Percentiles rank a stretch among this genome's conserved stretches.
These are phyloP conservation scores for Anisognathus igniventris DNA, from an alignment of 2,797 vertebrate genomes.

Conservation along the genomic window DNA sequence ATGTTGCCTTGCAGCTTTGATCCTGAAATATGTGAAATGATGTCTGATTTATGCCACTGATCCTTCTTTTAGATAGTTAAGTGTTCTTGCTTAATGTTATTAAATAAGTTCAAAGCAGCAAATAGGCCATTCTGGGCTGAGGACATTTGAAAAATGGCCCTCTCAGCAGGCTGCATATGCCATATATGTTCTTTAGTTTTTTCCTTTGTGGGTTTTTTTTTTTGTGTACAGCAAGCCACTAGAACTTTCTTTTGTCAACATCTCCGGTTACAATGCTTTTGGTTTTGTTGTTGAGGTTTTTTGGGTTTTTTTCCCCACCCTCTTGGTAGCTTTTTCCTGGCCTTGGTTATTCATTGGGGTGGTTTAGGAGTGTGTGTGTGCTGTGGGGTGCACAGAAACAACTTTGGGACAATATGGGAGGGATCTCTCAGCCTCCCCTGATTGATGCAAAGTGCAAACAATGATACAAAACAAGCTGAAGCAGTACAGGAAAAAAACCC, in stretches of 20 bases:
- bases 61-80: slow-evolving; percentile 76
- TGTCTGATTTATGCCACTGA: slow-evolving; percentile 76
- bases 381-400: background rate
- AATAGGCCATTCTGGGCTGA: slow-evolving; percentile 52
- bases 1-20: slow-evolving; percentile 75
- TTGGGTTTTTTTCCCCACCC: rapidly evolving
- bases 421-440: background rate
- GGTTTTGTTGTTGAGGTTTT: background rate
- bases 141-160: slow-evolving; percentile 62
- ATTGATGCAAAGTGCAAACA: background rate
- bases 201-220: background rate
- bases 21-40: slow-evolving; percentile 77
- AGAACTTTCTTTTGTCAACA: background rate
- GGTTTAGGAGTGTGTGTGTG: background rate
- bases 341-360: background rate
- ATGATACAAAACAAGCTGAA: background rate
- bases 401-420: background rate
- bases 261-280: background rate
- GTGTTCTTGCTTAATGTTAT: slow-evolving; percentile 78
- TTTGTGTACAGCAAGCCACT: background rate
- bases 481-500: background rate
- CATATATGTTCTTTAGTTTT: background rate
- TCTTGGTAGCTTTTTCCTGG: background rate
- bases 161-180: slow-evolving; percentile 29
- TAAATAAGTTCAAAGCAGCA: slow-evolving; percentile 74